phyloP scores from a whole-genome alignment of 2,113 vertebrate species.

The Xenopus borealis region DNA sequence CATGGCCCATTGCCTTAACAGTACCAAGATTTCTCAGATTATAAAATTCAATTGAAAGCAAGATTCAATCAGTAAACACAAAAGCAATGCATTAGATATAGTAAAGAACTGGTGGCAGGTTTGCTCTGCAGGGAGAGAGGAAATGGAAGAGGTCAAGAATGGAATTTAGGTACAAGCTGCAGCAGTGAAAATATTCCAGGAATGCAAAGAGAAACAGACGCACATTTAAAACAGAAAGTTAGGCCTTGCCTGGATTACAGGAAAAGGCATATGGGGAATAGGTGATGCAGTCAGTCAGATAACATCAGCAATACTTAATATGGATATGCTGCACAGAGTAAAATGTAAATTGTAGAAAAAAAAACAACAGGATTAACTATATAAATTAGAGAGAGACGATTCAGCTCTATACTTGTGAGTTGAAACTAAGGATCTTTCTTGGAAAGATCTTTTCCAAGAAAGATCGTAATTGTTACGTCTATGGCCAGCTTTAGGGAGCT shows the following conservation, averaged over 20 bases:
- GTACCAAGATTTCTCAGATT: too few species aligned
- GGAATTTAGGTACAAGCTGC: constrained; percentile 48
- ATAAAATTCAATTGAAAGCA: too few species aligned
- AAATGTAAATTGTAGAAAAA: neutral
- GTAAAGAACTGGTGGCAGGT: constrained; percentile 19
- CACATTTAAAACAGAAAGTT: constrained; percentile 27
- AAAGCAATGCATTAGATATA: too few species aligned
- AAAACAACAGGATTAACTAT: neutral
- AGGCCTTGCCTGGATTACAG: constrained; percentile 13
- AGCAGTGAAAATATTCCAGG: constrained; percentile 45
- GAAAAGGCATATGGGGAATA: constrained; percentile 6
- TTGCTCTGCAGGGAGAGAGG: constrained; percentile 39
- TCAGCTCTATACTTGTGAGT: too few species aligned
- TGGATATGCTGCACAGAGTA: neutral
- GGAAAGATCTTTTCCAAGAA: too few species aligned
- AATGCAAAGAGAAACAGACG: constrained; percentile 46
- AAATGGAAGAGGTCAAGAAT: constrained; percentile 29
- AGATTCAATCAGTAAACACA: too few species aligned
- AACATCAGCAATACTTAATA: constrained; percentile 1
- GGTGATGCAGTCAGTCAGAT: constrained; percentile 12
- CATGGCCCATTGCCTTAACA: too few species aligned
- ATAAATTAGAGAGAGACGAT: too few species aligned
- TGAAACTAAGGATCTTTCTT: too few species aligned
- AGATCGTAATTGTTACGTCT: too few species aligned
- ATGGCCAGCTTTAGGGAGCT: too few species aligned